A percentile compares a stretch with the other conserved stretches of the same genome.
Conservation (phyloP, 35 echinoderm and acorn worm species). For the Acanthaster planci region DNA sequence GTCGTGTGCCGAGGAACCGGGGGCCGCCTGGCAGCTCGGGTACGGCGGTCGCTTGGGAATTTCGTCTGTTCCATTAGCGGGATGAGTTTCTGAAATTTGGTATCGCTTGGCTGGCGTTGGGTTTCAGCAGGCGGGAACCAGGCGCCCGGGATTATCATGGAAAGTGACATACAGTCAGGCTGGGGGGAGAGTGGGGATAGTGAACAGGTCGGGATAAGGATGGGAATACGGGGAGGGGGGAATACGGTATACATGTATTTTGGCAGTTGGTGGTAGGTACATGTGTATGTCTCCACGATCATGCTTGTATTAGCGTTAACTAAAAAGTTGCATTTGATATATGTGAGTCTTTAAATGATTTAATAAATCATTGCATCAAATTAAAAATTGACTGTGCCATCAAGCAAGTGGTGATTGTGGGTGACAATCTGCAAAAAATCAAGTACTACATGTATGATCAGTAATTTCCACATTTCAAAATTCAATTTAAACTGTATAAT, state of each 20-base stretch:
- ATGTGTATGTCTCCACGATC: slow-evolving; percentile 6
- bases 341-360: too few species aligned
- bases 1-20: slow-evolving; percentile 25
- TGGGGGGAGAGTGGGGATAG: background rate
- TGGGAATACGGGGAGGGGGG: background rate
- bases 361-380: too few species aligned
- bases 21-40: background rate
- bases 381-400: background rate
- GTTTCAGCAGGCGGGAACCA: slow-evolving; percentile 4
- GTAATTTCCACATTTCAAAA: too few species aligned
- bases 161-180: background rate
- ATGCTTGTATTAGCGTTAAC: too few species aligned
- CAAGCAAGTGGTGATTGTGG: slow-evolving; percentile 6
- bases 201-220: background rate
- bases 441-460: too few species aligned
- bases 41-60: slow-evolving; percentile 1
- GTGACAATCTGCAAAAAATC: too few species aligned
- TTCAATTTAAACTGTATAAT: too few species aligned
- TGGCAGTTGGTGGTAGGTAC: slow-evolving; percentile 10
- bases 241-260: background rate
- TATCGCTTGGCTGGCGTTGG: slow-evolving; percentile 32
- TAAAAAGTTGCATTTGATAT: too few species aligned
- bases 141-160: slow-evolving; percentile 17
- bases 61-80: slow-evolving; percentile 21
- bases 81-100: slow-evolving; percentile 33